Conservation (phyloP, 2,113 vertebrate species). For the Pandion haliaetus region DNA sequence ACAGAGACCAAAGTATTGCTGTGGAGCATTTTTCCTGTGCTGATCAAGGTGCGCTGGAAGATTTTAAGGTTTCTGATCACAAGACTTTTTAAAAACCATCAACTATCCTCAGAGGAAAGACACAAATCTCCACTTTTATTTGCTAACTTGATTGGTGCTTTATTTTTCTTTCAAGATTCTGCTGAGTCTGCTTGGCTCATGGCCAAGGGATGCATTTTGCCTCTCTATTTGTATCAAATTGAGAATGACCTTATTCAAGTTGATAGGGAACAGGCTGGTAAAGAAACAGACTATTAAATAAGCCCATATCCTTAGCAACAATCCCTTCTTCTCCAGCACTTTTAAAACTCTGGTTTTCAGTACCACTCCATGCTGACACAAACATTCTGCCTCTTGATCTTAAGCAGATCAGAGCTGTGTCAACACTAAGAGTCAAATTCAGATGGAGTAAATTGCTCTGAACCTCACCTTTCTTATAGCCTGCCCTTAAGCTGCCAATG, state of each 20-base stretch:
- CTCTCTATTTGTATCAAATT: not conserved
- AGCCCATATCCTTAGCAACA: not conserved
- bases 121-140: conserved; percentile 38
- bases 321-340: not conserved
- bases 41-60: not conserved
- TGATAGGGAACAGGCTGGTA: not conserved
- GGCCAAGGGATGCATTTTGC: conserved; percentile 30
- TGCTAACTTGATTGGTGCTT: not conserved
- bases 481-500: not conserved
- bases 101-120: not conserved
- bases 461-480: not conserved
- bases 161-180: conserved; percentile 10
- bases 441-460: not conserved
- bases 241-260: not conserved
- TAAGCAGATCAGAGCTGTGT: not conserved
- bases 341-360: not conserved
- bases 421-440: not conserved
- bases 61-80: conserved; percentile 1
- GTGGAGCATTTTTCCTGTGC: not conserved
- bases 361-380: not conserved
- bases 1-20: not conserved
- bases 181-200: conserved; percentile 21
- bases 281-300: not conserved
- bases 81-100: not conserved
- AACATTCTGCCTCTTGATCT: not conserved